Evolutionary conservation across 2,113 vertebrate genomes (phyloP).

Genomic region (Triplophysa dalaica): DNA sequence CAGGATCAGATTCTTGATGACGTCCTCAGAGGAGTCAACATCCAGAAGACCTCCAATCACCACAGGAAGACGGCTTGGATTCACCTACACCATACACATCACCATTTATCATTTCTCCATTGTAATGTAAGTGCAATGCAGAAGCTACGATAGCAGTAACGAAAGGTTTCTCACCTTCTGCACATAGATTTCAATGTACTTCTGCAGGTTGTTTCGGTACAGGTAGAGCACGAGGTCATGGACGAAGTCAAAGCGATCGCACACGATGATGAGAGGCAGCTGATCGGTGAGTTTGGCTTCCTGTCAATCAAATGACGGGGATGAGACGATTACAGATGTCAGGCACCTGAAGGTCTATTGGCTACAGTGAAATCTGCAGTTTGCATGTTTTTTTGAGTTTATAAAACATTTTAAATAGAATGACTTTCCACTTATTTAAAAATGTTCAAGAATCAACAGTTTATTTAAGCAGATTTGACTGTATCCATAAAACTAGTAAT

Average conservation of each 20-base stretch:
- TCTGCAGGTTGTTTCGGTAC: constrained; percentile 98
- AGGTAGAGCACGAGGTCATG: constrained; percentile 96
- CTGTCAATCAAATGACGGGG: constrained; percentile 66
- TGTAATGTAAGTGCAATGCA: neutral
- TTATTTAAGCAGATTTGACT: constrained; percentile 29
- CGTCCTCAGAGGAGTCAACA: constrained; percentile 97
- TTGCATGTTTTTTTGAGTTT: neutral
- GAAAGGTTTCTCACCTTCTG: constrained; percentile 83
- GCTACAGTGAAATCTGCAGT: constrained; percentile 7
- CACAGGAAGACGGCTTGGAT: constrained; percentile 94
- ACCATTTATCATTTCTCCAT: neutral
- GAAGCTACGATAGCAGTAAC: neutral
- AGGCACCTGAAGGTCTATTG: neutral
- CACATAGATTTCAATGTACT: constrained; percentile 98
- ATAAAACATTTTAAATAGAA: no score
- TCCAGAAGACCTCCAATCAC: constrained; percentile 94
- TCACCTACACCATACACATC: constrained; percentile 77
- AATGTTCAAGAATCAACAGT: neutral
- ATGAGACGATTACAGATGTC: neutral
- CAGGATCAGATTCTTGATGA: constrained; percentile 96
- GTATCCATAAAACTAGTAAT: constrained; percentile 6
- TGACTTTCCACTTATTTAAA: no score
- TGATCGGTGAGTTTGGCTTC: constrained; percentile 98
- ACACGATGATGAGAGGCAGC: constrained; percentile 96
- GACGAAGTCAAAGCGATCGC: constrained; percentile 97